Percentiles rank a stretch among this genome's conserved stretches.
phyloP scores from a whole-genome alignment of 2,113 vertebrate species.

The Gavia stellata region DNA sequence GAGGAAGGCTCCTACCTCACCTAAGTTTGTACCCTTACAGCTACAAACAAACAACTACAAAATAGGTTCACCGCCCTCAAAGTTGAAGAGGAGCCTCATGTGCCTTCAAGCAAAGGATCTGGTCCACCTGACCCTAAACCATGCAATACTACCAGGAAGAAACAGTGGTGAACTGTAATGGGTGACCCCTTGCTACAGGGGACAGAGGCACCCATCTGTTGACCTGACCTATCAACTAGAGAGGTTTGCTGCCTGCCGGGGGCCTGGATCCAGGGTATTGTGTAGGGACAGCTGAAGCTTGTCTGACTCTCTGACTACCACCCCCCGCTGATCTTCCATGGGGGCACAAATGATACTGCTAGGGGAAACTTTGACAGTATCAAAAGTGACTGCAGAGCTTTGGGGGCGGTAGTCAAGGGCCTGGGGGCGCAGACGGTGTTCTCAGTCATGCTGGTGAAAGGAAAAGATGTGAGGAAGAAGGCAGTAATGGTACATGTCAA shows the following conservation, averaged over 20 bases:
- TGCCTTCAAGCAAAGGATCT: not conserved
- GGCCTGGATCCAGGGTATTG: not conserved
- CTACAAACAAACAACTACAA: too few species aligned
- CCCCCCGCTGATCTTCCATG: not conserved
- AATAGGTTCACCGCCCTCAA: not conserved
- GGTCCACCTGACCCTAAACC: not conserved
- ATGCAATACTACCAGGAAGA: not conserved
- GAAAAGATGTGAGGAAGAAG: not conserved
- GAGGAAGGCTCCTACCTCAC: not conserved
- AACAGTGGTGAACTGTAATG: not conserved
- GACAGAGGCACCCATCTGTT: not conserved
- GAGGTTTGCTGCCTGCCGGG: not conserved
- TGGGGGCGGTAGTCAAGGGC: not conserved
- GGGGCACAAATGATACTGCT: not conserved
- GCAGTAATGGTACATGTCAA: not conserved
- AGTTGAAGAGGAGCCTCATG: not conserved
- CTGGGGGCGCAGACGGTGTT: not conserved
- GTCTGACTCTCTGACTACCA: not conserved
- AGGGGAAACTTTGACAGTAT: not conserved
- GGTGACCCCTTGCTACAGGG: not conserved
- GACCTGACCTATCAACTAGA: not conserved
- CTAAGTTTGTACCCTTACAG: too few species aligned
- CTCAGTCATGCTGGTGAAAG: not conserved
- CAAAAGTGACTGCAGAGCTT: not conserved
- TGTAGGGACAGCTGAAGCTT: not conserved